Conservation (phyloP, 2,113 vertebrate species). For the Eulacestoma nigropectus region DNA sequence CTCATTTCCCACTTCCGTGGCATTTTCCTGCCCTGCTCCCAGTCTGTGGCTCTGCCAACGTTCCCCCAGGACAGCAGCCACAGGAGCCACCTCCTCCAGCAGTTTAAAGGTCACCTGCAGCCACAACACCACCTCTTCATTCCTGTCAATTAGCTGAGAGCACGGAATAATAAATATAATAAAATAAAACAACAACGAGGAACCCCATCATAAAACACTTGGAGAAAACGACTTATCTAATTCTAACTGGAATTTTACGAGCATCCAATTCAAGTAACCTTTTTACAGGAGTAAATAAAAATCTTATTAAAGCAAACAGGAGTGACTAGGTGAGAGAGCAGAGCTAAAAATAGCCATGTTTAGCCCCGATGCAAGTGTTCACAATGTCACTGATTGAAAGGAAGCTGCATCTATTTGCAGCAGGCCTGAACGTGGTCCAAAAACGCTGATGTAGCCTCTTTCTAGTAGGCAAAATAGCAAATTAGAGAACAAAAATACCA, state of each 20-base stretch:
- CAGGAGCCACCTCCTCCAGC: not conserved
- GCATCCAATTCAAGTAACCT: not conserved
- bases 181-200: not conserved
- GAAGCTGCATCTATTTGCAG: slow-evolving; percentile 37
- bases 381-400: slow-evolving; percentile 24
- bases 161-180: not conserved
- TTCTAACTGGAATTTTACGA: not conserved
- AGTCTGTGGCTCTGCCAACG: not conserved
- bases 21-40: not conserved
- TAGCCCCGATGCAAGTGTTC: not conserved
- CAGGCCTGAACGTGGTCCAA: slow-evolving; percentile 19
- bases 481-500: slow-evolving; percentile 20
- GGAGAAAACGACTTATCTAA: not conserved
- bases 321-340: not conserved
- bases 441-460: slow-evolving; percentile 23
- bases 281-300: slow-evolving; percentile 15
- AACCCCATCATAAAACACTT: not conserved
- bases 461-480: slow-evolving; percentile 34
- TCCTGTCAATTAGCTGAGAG: not conserved
- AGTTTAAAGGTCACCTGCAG: not conserved
- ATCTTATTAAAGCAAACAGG: slow-evolving; percentile 28
- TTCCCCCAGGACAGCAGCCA: not conserved
- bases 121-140: accelerated
- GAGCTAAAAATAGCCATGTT: not conserved
- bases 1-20: not conserved